phyloP scores from a whole-genome alignment of 2,113 vertebrate genomes.

The Sardina pilchardus region DNA sequence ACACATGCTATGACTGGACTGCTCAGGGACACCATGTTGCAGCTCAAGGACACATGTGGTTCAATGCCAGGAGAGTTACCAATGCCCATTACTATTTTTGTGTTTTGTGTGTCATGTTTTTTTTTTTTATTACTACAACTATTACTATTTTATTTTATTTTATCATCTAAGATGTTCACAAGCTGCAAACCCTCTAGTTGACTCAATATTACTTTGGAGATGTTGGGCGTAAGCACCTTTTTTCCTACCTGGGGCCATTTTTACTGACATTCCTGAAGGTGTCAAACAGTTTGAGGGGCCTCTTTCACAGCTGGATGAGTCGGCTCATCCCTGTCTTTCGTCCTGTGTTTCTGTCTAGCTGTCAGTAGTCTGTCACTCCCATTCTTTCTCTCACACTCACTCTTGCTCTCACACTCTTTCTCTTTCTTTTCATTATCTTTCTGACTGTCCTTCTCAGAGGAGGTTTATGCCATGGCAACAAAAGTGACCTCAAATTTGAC shows the following conservation, averaged over 20 bases:
- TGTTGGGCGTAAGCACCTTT: background rate
- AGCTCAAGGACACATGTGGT: no score
- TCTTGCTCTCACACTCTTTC: background rate
- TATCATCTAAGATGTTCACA: background rate
- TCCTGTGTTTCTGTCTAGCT: background rate
- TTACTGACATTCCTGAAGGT: background rate
- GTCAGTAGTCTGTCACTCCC: background rate
- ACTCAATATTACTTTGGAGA: background rate
- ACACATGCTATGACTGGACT: no score
- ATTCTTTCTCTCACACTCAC: background rate
- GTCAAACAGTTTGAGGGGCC: background rate
- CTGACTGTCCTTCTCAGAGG: background rate
- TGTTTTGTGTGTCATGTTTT: no score
- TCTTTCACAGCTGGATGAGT: background rate
- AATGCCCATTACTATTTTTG: no score
- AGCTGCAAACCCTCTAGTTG: no score
- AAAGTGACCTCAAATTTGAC: background rate
- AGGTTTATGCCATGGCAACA: background rate
- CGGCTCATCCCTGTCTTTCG: background rate
- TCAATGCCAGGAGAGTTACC: no score
- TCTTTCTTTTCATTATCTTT: background rate
- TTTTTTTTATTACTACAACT: no score
- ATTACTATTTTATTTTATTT: no score
- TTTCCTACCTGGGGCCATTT: background rate
- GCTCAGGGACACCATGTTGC: no score